phyloP scores from a whole-genome alignment of 2,888 invertebrate species.

The Acleris literana region DNA sequence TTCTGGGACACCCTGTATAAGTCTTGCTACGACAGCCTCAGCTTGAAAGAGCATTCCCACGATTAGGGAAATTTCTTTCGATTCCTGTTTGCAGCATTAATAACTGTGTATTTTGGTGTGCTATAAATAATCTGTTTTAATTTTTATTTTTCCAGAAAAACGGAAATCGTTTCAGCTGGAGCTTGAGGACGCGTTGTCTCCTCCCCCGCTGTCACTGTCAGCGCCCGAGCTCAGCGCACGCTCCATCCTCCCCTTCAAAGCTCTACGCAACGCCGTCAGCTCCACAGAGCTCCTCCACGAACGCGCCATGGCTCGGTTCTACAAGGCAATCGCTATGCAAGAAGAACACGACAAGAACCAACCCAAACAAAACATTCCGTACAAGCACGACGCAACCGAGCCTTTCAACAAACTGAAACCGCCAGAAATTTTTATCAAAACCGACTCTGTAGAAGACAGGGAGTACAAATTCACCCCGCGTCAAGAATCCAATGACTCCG shows the following conservation, averaged over 20 bases:
- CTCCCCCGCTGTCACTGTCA: slow-evolving; percentile 92
- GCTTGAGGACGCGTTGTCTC: slow-evolving; percentile 86
- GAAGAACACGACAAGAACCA: slow-evolving; percentile 83
- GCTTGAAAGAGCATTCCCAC: no score
- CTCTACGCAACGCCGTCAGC: slow-evolving; percentile 89
- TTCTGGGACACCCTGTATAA: no score
- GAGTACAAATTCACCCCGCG: slow-evolving; percentile 56
- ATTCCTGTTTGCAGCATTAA: no score
- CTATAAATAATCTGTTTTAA: not conserved
- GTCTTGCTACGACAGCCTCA: no score
- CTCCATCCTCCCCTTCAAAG: slow-evolving; percentile 78
- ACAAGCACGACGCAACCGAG: slow-evolving; percentile 44
- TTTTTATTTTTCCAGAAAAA: slow-evolving; percentile 63
- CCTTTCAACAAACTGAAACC: slow-evolving; percentile 43
- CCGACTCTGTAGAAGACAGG: slow-evolving; percentile 63
- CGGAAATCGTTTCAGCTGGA: slow-evolving; percentile 85
- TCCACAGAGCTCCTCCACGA: slow-evolving; percentile 93
- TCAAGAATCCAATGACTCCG: slow-evolving; percentile 60
- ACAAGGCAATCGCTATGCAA: slow-evolving; percentile 89
- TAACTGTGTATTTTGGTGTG: no score
- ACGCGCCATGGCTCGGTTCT: slow-evolving; percentile 91
- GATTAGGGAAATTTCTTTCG: no score
- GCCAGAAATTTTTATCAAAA: slow-evolving; percentile 64
- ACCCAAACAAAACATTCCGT: slow-evolving; percentile 65
- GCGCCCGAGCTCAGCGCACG: slow-evolving; percentile 89